Evolutionary conservation across 2,113 vertebrate genomes (phyloP).

Genomic region (Scomber japonicus): DNA sequence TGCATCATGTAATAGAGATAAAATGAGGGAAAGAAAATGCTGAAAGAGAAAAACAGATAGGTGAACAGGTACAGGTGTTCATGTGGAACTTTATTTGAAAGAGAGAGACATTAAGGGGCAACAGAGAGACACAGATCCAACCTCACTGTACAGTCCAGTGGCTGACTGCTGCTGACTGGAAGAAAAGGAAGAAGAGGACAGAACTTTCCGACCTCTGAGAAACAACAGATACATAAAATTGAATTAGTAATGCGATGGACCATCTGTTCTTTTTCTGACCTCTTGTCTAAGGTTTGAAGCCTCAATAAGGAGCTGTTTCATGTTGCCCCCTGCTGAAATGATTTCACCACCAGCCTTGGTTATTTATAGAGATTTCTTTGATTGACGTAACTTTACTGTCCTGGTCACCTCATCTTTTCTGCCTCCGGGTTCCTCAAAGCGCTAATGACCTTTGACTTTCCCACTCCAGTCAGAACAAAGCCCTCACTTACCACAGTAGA

Average conservation of each 20-base stretch:
- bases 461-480: conserved; percentile 25
- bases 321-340: conserved; percentile 44
- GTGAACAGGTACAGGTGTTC: not conserved
- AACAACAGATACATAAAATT: conserved; percentile 63
- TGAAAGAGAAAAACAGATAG: not conserved
- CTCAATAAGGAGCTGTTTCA: conserved; percentile 17
- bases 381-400: too few species aligned
- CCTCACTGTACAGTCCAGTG: conserved; percentile 11
- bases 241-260: conserved; percentile 40
- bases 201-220: conserved; percentile 59
- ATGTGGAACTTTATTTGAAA: not conserved
- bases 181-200: conserved; percentile 36
- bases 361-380: too few species aligned
- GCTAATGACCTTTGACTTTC: conserved; percentile 22
- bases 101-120: not conserved
- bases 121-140: conserved; percentile 10
- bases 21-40: not conserved
- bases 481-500: conserved; percentile 1
- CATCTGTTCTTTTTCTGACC: conserved; percentile 52
- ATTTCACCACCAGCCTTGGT: not conserved
- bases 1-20: not conserved
- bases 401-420: conserved; percentile 8
- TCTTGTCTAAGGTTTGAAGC: conserved; percentile 14
- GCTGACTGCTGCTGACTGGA: conserved; percentile 52
- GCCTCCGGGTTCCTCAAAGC: not conserved